Base-by-base conservation (phyloP, 2,113 vertebrate species). In the Columba livia region DNA sequence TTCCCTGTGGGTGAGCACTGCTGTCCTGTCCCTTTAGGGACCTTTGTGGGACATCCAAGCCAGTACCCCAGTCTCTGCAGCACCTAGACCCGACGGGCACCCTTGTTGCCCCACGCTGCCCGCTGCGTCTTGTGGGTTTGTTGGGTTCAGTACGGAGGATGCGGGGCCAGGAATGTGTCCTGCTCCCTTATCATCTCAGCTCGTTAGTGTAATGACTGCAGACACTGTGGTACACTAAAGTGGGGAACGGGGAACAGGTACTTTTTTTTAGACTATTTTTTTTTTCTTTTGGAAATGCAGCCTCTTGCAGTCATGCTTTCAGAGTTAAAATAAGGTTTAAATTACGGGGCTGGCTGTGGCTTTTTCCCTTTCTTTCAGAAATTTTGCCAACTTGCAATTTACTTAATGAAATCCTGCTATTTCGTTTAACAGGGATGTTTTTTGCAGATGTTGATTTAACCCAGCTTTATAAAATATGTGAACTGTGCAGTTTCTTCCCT, bases 371-470 rank as follows among this genome's bases (percentile, higher is more conserved):
- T 98, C 98, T 98, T 98, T 99, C 98, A 99, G 99, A 99, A 98
- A 98, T 98, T 99, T 98, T 99, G 99, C 99, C 99, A 99, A 99
- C 98, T 99, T 98, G 98, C 99, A 99, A 99, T 99, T 99, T 99
- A 98, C 98, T 99, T 99, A 99, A 99, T 99, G 99, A 99, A 99
- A 99, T 98, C 98, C 98, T 99, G 99, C 99, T 98, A 99, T 99
- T 99, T 98, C 98, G 98, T 98, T 98, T 98, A 98, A 98, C 96
- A 12, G 98, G 98, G 98, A 99, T 98, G 98, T 98, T 98, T 98
- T 98, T 98, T 98, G 97, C 98, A 98, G 98, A 99, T 99, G 98
- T 99, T 98, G 98, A 98, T 98, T 98, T 98, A 98, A 98, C 98
- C 98, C 97, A 98, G 98, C 98, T 98, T 98, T 98, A 97, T 97